Base-by-base conservation (phyloP, 2,113 vertebrate species). In the Takifugu flavidus region DNA sequence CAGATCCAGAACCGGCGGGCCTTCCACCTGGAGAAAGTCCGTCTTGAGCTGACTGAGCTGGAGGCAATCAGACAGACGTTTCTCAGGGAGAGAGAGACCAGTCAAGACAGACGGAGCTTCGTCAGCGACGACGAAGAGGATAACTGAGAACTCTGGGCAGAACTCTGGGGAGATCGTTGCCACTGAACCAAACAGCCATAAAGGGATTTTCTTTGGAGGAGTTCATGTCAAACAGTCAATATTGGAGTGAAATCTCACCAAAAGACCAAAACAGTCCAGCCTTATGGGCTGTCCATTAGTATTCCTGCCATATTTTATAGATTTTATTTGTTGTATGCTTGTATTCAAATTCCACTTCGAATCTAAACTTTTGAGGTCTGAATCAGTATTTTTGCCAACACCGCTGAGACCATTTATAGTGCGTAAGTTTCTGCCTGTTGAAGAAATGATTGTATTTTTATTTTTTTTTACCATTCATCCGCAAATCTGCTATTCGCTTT, bases 121-220 rank as follows among this genome's bases (percentile, higher is more conserved):
- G 93, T 95, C 77, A 98, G 96, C 2, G 97, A 98, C 0, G 97
- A 99, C 29, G 97, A 99, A 25, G 97, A 99, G 77, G 96, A 98
- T 42, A 89, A 86, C 66, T 91, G 54, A 86, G 2, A 28, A 13
- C 31, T 13, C 55, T 5, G 39, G 34, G 29, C 26, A 14, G 34
- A 39, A 10, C 34, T 39, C 50, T 64, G 10, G 39, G 53, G 34
- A 14, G 28, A 14, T 45, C 14, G 44, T 45, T 4, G 4, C 44
- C 25, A 44, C 67, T 62, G 56, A 74, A 39, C 53, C 54, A 56
- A 45, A 56, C 25, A 46, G 34, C 67, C 7, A 39, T 43, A 50
- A 47, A n/a, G 15, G 4, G 43, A 34, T 25, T 56, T 34, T 55
- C 13, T 46, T 56, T 34, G 13, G 1, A 11, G 12, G 45, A 49